A percentile compares a stretch with the other conserved stretches of the same genome.
phyloP scores from a whole-genome alignment of 1,140 invertebrate species.

The Heliconius melpomene region DNA sequence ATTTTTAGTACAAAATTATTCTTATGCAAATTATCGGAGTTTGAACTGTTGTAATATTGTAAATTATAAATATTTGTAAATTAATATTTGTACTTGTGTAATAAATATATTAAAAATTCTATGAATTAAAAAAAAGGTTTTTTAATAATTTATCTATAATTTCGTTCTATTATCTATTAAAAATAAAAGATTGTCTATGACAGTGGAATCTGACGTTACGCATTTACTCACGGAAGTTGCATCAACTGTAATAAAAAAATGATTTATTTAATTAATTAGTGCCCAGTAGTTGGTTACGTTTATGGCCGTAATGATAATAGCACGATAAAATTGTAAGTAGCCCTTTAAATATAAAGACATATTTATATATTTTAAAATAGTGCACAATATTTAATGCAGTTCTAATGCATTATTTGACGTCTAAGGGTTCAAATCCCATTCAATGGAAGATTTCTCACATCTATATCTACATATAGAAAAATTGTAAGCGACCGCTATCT shows the following conservation, averaged over 20 bases:
- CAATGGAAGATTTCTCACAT: too few relatives aligned
- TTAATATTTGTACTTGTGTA: conserved; percentile 67
- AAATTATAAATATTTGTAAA: conserved; percentile 59
- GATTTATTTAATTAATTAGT: conserved; percentile 15
- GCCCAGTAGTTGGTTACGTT: neutral
- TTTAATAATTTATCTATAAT: conserved; percentile 23
- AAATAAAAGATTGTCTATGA: neutral
- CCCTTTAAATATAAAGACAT: too few relatives aligned
- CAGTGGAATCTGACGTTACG: neutral
- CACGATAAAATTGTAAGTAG: neutral
- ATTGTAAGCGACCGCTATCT: too few relatives aligned
- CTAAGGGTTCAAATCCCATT: too few relatives aligned
- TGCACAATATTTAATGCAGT: too few relatives aligned
- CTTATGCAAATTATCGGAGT: conserved; percentile 20
- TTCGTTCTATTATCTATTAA: too few relatives aligned
- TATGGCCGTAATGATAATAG: neutral
- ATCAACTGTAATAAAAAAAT: neutral
- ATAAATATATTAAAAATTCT: conserved; percentile 43
- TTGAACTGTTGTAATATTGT: conserved; percentile 41
- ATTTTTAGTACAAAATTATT: conserved; percentile 45
- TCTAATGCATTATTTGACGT: too few relatives aligned
- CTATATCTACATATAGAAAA: too few relatives aligned
- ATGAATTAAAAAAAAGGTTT: conserved; percentile 54
- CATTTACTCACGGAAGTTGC: neutral
- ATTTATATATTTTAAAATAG: too few relatives aligned